Evolutionary conservation across 37 sponge, comb jelly and placozoan species (phyloP).

Genomic region (Beroe ovata): DNA sequence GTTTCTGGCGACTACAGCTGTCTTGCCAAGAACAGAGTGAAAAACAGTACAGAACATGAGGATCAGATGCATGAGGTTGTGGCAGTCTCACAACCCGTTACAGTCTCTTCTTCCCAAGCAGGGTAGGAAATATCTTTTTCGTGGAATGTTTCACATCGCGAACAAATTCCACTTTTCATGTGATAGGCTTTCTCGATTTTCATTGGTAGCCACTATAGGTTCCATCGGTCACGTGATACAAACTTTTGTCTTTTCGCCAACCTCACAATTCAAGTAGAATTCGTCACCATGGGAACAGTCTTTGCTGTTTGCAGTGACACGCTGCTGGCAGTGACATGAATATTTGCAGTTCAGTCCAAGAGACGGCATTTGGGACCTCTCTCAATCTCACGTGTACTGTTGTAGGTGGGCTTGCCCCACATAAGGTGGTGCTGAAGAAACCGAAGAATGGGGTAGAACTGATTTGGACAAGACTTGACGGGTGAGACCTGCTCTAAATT

Average conservation of each 20-base stretch:
- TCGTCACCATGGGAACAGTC: no score
- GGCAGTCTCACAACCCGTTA: background rate
- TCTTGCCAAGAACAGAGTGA: background rate
- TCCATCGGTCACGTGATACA: no score
- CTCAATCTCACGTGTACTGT: constrained; percentile 8
- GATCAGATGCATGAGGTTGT: background rate
- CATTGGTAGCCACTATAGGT: no score
- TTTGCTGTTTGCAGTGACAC: no score
- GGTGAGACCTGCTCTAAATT: background rate
- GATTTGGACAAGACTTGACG: background rate
- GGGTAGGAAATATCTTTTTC: no score
- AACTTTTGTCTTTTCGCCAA: no score
- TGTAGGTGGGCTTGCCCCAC: background rate
- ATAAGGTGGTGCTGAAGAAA: background rate
- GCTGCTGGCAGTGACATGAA: no score
- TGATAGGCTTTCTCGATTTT: no score
- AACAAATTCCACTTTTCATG: no score
- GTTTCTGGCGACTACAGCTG: background rate
- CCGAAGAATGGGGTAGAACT: background rate
- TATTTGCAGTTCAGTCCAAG: constrained; percentile 3
- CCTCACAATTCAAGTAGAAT: no score
- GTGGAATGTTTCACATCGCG: no score
- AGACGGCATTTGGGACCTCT: background rate
- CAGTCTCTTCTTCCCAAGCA: background rate
- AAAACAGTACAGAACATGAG: background rate